Conservation (phyloP, 2,797 vertebrate genomes). For the Bradypus variegatus region DNA sequence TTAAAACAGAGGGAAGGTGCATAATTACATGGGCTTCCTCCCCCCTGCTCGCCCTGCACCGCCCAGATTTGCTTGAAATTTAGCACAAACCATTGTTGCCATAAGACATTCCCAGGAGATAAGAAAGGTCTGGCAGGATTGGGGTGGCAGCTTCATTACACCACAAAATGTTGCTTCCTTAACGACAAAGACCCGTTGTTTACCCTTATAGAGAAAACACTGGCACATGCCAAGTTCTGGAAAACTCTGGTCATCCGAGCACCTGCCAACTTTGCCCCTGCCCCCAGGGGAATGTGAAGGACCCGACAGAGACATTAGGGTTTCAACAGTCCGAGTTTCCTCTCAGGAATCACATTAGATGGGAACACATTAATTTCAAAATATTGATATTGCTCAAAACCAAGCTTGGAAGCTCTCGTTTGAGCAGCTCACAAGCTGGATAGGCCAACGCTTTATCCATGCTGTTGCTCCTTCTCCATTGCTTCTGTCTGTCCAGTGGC, state of each 20-base stretch:
- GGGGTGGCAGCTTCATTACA: slow-evolving; percentile 46
- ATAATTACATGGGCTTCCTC: slow-evolving; percentile 49
- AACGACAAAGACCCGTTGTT: slow-evolving; percentile 47
- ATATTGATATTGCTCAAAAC: background rate
- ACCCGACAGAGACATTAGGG: background rate
- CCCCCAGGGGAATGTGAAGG: background rate
- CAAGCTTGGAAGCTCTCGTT: background rate
- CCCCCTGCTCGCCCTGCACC: slow-evolving; percentile 39
- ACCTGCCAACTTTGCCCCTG: background rate
- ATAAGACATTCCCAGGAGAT: slow-evolving; percentile 55
- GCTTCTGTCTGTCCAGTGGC: background rate
- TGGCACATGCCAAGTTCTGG: slow-evolving; percentile 11
- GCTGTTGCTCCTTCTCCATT: background rate
- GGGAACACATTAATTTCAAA: background rate
- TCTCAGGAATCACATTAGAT: background rate
- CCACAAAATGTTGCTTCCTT: slow-evolving; percentile 48
- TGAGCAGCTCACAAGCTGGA: background rate
- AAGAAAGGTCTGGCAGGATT: slow-evolving; percentile 45
- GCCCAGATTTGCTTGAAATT: slow-evolving; percentile 62
- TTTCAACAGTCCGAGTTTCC: background rate
- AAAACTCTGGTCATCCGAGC: background rate
- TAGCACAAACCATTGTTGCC: slow-evolving; percentile 58
- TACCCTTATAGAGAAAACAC: slow-evolving; percentile 25
- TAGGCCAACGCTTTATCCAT: background rate
- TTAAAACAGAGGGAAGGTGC: slow-evolving; percentile 45